phyloP scores from a whole-genome alignment of 53 echinoderm and acorn worm species.

The Arbacia lixula region DNA sequence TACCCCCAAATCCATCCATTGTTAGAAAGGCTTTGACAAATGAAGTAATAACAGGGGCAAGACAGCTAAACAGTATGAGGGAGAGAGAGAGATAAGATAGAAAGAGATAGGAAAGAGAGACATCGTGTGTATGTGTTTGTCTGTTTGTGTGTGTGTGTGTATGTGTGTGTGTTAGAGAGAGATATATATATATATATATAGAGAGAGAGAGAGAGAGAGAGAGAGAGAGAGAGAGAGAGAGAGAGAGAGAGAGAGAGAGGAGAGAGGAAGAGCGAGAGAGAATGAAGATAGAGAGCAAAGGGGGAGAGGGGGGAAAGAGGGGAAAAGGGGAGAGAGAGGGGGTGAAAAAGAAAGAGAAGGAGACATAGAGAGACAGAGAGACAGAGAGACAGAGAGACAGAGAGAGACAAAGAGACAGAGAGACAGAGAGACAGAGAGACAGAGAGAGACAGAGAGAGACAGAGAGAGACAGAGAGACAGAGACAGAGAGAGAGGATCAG shows the following conservation, averaged over 20 bases:
- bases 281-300: too few relatives aligned
- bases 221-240: slow-evolving; percentile 23
- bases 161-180: too few relatives aligned
- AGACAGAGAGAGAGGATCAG: background rate
- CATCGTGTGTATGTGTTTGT: too few relatives aligned
- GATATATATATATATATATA: too few relatives aligned
- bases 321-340: background rate
- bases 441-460: background rate
- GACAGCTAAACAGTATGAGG: too few relatives aligned
- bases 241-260: slow-evolving; percentile 2
- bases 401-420: slow-evolving; percentile 14
- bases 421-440: background rate
- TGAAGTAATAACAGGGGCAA: too few relatives aligned
- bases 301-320: background rate
- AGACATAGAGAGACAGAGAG: background rate
- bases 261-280: background rate
- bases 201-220: slow-evolving; percentile 9
- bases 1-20: too few relatives aligned
- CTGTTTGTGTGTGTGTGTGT: too few relatives aligned
- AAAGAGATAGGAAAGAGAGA: too few relatives aligned
- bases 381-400: background rate
- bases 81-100: too few relatives aligned
- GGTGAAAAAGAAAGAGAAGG: background rate
- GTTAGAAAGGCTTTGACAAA: too few relatives aligned
- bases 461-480: background rate